Percentiles rank a stretch among this genome's conserved stretches.
Conservation (phyloP, 1,140 invertebrate genomes). For the Drosophila sp. region DNA sequence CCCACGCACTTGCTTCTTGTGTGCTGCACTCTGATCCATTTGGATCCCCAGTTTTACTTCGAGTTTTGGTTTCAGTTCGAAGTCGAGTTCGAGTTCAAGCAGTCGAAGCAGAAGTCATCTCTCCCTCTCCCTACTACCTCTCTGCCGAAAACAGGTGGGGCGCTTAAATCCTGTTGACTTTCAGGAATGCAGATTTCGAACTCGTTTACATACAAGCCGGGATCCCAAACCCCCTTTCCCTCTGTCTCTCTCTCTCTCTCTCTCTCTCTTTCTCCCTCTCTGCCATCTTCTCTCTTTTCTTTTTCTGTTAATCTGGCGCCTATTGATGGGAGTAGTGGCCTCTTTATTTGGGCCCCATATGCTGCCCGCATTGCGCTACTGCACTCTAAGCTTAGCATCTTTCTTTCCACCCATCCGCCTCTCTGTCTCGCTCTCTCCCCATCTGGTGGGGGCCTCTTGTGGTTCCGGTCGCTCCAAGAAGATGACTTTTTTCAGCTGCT, state of each 20-base stretch:
- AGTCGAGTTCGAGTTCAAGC: background rate
- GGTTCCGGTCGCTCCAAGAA: constrained; percentile 56
- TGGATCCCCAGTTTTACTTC: background rate
- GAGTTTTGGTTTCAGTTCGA: constrained; percentile 2
- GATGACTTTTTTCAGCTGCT: constrained; percentile 42
- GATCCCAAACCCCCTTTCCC: background rate
- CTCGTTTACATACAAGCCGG: constrained; percentile 66
- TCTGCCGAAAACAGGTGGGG: constrained; percentile 51
- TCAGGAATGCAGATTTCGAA: constrained; percentile 74
- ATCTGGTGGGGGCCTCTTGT: constrained; percentile 21
- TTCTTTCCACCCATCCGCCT: background rate
- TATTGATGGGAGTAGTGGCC: background rate
- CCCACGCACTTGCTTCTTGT: constrained; percentile 42
- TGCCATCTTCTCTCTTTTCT: background rate
- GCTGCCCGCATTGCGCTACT: constrained; percentile 7
- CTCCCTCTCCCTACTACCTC: background rate
- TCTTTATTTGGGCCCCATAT: constrained; percentile 11
- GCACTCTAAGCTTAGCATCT: constrained; percentile 39
- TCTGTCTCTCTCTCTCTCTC: constrained; percentile 25
- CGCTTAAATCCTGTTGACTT: constrained; percentile 64
- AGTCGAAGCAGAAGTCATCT: constrained; percentile 7
- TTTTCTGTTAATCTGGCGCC: background rate
- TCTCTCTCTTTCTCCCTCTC: background rate
- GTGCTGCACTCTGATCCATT: constrained; percentile 1
- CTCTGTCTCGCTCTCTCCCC: background rate